Percentiles rank a stretch among this genome's conserved stretches.
These are phyloP conservation scores for Drosophila nr. fundita DNA, from an alignment of 2,888 invertebrate species.

Conservation along the genomic window DNA sequence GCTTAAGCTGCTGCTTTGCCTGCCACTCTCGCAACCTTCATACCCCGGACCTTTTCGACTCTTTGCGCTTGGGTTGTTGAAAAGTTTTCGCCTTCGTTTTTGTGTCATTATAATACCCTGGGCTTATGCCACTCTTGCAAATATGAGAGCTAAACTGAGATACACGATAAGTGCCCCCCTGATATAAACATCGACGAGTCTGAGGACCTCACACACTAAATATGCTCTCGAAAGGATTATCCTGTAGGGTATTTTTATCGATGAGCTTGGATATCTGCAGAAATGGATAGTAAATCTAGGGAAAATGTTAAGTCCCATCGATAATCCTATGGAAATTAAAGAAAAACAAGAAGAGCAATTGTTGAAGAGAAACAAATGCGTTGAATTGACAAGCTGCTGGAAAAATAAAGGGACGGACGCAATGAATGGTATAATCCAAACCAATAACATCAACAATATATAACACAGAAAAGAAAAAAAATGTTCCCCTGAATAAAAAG, in stretches of 20 bases:
- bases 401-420: conserved; percentile 22
- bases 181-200: background rate
- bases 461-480: conserved; percentile 42
- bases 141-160: conserved; percentile 37
- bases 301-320: conserved; percentile 62
- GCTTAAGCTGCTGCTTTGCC: conserved; percentile 59
- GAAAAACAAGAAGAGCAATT: conserved; percentile 50
- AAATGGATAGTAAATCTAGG: conserved; percentile 19
- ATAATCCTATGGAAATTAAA: conserved; percentile 77
- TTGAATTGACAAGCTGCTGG: conserved; percentile 31
- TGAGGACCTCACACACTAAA: conserved; percentile 4
- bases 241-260: conserved; percentile 12
- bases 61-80: conserved; percentile 19
- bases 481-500: conserved; percentile 57
- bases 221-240: background rate
- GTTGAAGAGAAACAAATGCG: conserved; percentile 43
- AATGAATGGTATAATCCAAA: conserved; percentile 51
- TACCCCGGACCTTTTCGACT: conserved; percentile 42
- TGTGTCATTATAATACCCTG: conserved; percentile 25
- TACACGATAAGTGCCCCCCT: conserved; percentile 7
- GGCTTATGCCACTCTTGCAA: conserved; percentile 21
- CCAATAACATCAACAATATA: conserved; percentile 56
- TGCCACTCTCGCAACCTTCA: conserved; percentile 11
- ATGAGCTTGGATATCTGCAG: background rate
- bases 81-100: conserved; percentile 39